Percentiles rank a stretch among this genome's conserved stretches.
Evolutionary conservation across 2,113 vertebrate species (phyloP).

Genomic region (Amphilophus citrinellus): DNA sequence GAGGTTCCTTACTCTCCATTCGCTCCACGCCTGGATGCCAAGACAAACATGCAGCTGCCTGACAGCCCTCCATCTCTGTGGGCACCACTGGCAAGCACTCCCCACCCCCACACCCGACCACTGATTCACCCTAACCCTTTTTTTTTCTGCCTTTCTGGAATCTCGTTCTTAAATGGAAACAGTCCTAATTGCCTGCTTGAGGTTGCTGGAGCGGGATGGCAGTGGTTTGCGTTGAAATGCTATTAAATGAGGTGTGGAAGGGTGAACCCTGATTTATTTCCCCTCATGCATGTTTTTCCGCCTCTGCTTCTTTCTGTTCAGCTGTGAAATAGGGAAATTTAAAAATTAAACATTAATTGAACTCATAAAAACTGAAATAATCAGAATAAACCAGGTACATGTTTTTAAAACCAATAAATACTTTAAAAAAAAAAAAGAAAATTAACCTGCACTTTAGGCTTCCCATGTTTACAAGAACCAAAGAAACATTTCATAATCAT

Average conservation of each 20-base stretch:
- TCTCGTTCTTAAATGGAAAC: constrained; percentile 52
- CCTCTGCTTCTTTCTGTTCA: neutral
- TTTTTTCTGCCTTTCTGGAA: constrained; percentile 6
- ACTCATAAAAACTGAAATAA: neutral
- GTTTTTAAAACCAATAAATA: neutral
- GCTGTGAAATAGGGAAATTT: neutral
- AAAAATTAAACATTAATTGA: neutral
- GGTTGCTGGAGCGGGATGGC: constrained; percentile 23
- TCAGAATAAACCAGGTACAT: neutral
- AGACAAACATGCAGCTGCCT: constrained; percentile 68
- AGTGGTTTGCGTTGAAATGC: constrained; percentile 53
- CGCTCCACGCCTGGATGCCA: constrained; percentile 46
- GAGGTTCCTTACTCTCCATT: constrained; percentile 33
- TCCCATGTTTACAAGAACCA: neutral
- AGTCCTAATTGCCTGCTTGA: constrained; percentile 40
- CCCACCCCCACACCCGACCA: neutral
- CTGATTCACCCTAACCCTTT: neutral
- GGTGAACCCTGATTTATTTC: constrained; percentile 35
- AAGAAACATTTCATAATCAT: neutral
- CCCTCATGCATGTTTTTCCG: constrained; percentile 15
- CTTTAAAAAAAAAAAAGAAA: neutral
- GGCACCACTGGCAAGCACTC: constrained; percentile 46
- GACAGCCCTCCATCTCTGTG: constrained; percentile 59
- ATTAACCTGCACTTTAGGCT: neutral
- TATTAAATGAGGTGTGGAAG: constrained; percentile 59